Evolutionary conservation across 2,797 vertebrate species (phyloP), one percentile per base, ranked within the genome.

Genomic region (Sebastes oblongus): DNA sequence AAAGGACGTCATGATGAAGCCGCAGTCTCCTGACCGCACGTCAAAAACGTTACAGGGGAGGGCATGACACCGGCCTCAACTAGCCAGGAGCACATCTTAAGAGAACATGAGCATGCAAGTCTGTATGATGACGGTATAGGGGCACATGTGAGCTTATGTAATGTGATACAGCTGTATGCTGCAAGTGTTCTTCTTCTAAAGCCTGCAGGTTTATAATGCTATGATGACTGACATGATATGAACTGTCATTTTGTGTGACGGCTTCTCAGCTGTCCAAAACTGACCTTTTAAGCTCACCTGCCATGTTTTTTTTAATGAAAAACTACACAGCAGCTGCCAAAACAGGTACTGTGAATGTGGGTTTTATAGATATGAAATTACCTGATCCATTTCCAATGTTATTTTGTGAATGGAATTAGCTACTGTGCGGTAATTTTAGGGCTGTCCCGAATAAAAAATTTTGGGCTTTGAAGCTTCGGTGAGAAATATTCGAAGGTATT

Each of bases 201-300:
- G 13, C 12, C 18, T 20, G 46, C 50, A 59, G 67, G 12, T 62
- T 86, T 42, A 84, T 88, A 84, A 85, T 70, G 52, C 69, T 69
- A 62, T 32, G 77, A 67, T 73, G 86, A 88, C 25, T 25, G 9
- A 66, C 13, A 46, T 29, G 2, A 39, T 36, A 25, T 58, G 10
- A 71, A 3, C 16, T 42, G 24, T 14, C 14, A 65, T 66, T 79
- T 29, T 10, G 4, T 66, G n/a, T 12, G 25, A 81, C 13, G 3
- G 12, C 36, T 72, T 39, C 52, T 34, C 54, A 61, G 16, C 30
- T 58, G 58, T 25, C 64, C 65, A 24, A 46, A 72, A 20, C 7
- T 80, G 61, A 82, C 27, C 65, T 84, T 90, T 77, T 4, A 36
- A 36, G 27, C 36, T 61, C 22, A 69, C 14, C 18, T 77, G 46